Base-by-base conservation (phyloP, 2,797 vertebrate species). In the Florisuga fusca region DNA sequence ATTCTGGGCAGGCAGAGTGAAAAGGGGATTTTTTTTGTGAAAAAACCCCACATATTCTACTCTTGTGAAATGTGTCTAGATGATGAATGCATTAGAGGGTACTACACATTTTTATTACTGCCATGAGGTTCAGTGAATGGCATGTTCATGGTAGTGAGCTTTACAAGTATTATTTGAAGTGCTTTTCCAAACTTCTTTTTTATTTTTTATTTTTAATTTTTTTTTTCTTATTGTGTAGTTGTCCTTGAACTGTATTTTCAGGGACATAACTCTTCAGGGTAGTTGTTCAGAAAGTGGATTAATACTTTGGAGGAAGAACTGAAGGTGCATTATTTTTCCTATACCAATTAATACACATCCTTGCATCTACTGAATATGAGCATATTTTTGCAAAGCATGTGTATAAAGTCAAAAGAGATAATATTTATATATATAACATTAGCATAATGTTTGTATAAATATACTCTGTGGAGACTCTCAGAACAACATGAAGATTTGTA, bases 181-280 rank as follows among this genome's bases (percentile, higher is more conserved):
- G 63, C 59, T 96, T 93, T 78, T 87, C 51, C 51, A 58, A 86
- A 75, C 20, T 75, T 7, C 7, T 36, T 9, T 7, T 26, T 10
- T 75, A 69, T 31, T 6, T 34, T 48, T 5, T 38, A 4, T 6
- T 4, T 34, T 45, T n/a, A n/a, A n/a, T n/a, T 4, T 45, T 5
- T 5, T 50, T 59, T 72, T 61, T 34, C 45, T 5, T 45, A 4
- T 6, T 3, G 15, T 46, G 20, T 62, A 29, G 22, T 78, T 86
- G 43, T 26, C 51, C 54, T 84, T 26, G 61, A 75, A 20, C 45
- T 84, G 36, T 74, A 2, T 80, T 92, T 93, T 75, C 67, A 80
- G 61, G 83, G 84, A 74, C 61, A 68, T 71, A 82, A 63, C 87
- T 94, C 81, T 93, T 94, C n/a, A 89, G 71, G 9, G 26, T 53